Evolutionary conservation across 2,113 vertebrate genomes (phyloP).

Genomic region (Calypte anna): DNA sequence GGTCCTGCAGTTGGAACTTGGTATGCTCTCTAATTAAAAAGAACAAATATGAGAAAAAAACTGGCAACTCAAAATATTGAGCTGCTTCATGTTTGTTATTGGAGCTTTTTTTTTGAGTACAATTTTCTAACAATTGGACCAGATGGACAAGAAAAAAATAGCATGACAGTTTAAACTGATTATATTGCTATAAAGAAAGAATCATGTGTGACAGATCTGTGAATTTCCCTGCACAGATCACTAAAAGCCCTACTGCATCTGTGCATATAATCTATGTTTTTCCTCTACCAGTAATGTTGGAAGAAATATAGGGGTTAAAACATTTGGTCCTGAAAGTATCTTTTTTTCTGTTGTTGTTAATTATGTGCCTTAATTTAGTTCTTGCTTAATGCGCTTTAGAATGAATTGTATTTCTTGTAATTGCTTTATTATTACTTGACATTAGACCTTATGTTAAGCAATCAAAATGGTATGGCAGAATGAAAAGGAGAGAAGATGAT

Average conservation of each 20-base stretch:
- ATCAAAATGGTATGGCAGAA: conserved; percentile 31
- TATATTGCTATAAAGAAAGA: neutral
- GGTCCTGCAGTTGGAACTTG: conserved; percentile 7
- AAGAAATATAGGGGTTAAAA: conserved; percentile 61
- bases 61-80: conserved; percentile 53
- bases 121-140: conserved; percentile 46
- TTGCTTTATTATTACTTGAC: conserved; percentile 68
- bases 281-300: neutral
- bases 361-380: conserved; percentile 62
- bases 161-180: conserved; percentile 15
- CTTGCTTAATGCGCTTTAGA: conserved; percentile 64
- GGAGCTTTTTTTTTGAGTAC: conserved; percentile 5
- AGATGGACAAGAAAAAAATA: conserved; percentile 38
- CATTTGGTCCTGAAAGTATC: conserved; percentile 20
- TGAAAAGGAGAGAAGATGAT: conserved; percentile 11
- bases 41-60: conserved; percentile 63
- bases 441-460: conserved; percentile 63
- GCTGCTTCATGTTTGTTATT: conserved; percentile 37
- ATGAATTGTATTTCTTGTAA: conserved; percentile 66
- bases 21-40: conserved; percentile 64
- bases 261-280: neutral
- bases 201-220: neutral
- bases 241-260: neutral
- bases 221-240: conserved; percentile 11
- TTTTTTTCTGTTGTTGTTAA: conserved; percentile 47